phyloP scores from a whole-genome alignment of 2,888 invertebrate genomes.

The Koerneria pararmatus region DNA sequence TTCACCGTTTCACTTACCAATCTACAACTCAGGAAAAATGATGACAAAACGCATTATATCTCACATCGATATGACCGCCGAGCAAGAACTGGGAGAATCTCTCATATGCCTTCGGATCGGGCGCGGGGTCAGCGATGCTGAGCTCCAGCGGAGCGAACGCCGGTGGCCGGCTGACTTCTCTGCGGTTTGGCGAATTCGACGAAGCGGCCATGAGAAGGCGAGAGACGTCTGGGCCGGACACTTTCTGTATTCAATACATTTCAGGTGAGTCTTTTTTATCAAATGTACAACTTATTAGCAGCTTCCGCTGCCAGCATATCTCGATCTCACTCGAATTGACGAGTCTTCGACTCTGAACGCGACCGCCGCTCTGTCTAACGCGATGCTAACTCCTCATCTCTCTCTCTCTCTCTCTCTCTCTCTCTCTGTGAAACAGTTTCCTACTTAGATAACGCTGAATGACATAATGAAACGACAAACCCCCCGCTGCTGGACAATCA shows the following conservation, averaged over 20 bases:
- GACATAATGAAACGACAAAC: slow-evolving; percentile 30
- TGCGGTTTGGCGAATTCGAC: slow-evolving; percentile 17
- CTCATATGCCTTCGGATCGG: slow-evolving; percentile 35
- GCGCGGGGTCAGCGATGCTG: slow-evolving; percentile 9
- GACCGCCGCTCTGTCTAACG: no score
- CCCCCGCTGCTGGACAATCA: slow-evolving; percentile 55
- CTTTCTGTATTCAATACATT: slow-evolving; percentile 46
- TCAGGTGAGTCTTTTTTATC: no score
- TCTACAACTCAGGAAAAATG: no score
- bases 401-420: no score
- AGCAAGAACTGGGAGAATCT: slow-evolving; percentile 46
- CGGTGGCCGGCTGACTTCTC: slow-evolving; percentile 16
- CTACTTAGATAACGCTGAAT: neutral
- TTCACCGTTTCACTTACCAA: no score
- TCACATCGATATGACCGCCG: slow-evolving; percentile 51
- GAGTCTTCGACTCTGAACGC: no score
- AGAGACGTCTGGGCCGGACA: slow-evolving; percentile 55
- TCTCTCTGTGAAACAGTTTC: no score
- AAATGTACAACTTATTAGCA: no score
- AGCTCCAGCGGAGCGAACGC: neutral
- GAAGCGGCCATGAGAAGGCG: slow-evolving; percentile 38
- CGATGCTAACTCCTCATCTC: no score
- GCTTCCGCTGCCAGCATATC: no score
- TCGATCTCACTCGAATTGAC: no score
- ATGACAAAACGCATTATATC: slow-evolving; percentile 5